Evolutionary conservation across 1,140 invertebrate genomes (phyloP), one percentile per base, ranked within the genome.

Genomic region (Polypedilum pembai): DNA sequence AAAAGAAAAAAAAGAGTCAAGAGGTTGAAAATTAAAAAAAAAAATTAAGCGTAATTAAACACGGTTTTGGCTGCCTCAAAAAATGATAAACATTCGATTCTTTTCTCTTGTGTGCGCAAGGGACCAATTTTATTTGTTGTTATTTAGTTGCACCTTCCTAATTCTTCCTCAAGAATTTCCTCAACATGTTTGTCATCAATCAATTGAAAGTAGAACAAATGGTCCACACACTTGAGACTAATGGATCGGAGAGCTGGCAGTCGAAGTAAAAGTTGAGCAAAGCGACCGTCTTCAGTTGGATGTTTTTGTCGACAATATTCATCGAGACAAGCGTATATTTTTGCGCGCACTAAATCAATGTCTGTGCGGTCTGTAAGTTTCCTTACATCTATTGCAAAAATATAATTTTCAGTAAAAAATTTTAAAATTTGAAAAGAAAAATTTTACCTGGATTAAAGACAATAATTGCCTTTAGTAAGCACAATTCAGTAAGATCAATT

Each of bases 401-500:
- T 72, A 74, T 73, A 77, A 72, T 76, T 75, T 66, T 21, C 3
- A 20, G 41, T 12, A 56, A n/a, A 56, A n/a, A 12, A n/a, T 73
- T 40, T 65, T 24, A 63, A 8, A 7, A 18, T 74, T 17, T 40
- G 3, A n/a, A 1, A 18, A 12, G 1, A 1, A 4, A 73, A 76
- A 76, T 77, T 33, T 33, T 77, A 89, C 88, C 92, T 77, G 96
- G 95, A 86, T 99, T 98, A 82, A 95, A 98, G 21, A 99, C 88
- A 77, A 99, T 94, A 80, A 99, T 96, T 73, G 94, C 91, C 80
- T 95, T 89, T 69, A 99, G 86, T 84, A 96, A 98, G 24, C 95
- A 94, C 76, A 98, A 85, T 83, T 99, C 97, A 8, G 95, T 92
- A 80, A 94, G 92, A 83, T 99, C 96, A 87, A 99, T 92, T 80